Conservation (phyloP, 2,113 vertebrate species). For the Trogon surrucura region DNA sequence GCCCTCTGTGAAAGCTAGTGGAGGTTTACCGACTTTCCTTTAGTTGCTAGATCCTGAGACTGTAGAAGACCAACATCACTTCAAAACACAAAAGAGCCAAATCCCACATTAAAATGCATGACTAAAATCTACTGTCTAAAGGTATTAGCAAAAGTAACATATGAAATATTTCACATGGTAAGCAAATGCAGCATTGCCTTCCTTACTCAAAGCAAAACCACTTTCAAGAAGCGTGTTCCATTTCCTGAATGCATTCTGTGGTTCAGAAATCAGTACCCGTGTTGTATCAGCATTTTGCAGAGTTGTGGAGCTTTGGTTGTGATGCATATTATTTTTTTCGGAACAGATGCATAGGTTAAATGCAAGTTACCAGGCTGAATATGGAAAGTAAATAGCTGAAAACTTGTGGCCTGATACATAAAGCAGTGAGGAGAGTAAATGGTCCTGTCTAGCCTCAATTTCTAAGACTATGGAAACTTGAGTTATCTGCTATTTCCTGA, state of each 20-base stretch:
- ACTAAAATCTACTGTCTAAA: not conserved
- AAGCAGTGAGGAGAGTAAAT: not conserved
- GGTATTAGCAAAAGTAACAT: not conserved
- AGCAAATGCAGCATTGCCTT: not conserved
- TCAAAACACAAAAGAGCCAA: not conserved
- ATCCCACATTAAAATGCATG: not conserved
- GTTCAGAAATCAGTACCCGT: not conserved
- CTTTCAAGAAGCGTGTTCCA: fast-evolving
- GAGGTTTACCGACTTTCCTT: not conserved
- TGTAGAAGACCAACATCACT: not conserved
- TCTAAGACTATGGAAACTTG: not conserved
- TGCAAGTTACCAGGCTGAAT: not conserved
- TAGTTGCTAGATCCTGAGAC: not conserved
- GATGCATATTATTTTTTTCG: not conserved
- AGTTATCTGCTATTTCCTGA: not conserved
- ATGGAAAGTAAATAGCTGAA: not conserved
- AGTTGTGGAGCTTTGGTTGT: not conserved
- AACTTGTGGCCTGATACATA: not conserved
- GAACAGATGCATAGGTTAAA: not conserved
- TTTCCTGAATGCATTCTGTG: not conserved
- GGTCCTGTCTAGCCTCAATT: not conserved
- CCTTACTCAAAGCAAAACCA: not conserved
- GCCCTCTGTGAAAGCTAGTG: not conserved
- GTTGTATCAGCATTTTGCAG: not conserved
- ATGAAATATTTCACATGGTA: not conserved